Evolutionary conservation across 2,888 invertebrate species (phyloP).

Genomic region (Rhagonycha fulva): DNA sequence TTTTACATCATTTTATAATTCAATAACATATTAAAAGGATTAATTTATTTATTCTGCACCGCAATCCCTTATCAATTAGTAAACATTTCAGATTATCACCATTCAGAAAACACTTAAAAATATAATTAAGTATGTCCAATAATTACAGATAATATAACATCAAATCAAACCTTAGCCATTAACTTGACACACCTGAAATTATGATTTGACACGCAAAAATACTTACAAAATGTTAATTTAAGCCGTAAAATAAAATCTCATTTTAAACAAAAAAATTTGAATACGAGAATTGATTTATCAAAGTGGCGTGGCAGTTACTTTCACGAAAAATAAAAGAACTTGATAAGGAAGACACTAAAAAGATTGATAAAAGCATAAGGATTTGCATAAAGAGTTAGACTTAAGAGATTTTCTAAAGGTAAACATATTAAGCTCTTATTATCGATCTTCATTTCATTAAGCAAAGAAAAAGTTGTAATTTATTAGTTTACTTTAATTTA

Average conservation of each 20-base stretch:
- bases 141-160: background rate
- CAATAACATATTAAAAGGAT: no score
- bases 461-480: background rate
- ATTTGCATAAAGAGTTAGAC: constrained; percentile 23
- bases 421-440: constrained; percentile 1
- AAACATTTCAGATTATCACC: background rate
- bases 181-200: background rate
- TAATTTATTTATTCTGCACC: background rate
- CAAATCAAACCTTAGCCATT: background rate
- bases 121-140: background rate
- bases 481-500: background rate
- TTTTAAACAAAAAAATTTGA: constrained; percentile 2
- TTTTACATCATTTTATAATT: background rate
- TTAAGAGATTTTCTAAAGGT: constrained; percentile 8
- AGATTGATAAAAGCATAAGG: constrained; percentile 23
- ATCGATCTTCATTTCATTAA: background rate
- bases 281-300: constrained; percentile 26
- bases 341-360: constrained; percentile 16
- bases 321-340: constrained; percentile 7
- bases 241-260: constrained; percentile 6
- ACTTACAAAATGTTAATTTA: background rate
- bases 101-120: background rate
- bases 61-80: background rate
- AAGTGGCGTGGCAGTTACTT: constrained; percentile 14
- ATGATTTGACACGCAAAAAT: background rate